Percentiles rank a stretch among this genome's conserved stretches.
These are phyloP conservation scores for Epicauta chinensis DNA, from an alignment of 1,140 invertebrate species.

Conservation along the genomic window DNA sequence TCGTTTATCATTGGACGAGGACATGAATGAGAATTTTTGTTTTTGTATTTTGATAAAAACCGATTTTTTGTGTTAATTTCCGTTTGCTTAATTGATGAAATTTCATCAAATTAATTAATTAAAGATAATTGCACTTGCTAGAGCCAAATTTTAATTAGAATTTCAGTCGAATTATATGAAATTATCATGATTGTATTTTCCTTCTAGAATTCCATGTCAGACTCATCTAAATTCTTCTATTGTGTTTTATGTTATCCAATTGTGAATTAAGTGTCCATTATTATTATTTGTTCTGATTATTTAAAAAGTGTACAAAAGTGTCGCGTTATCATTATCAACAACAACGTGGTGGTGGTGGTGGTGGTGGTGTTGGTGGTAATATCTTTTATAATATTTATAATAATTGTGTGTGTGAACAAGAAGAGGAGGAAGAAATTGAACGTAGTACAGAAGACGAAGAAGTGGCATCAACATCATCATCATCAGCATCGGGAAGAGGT, in stretches of 20 bases:
- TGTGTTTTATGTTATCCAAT: too few relatives aligned
- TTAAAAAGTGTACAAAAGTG: background rate
- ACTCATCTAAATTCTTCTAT: too few relatives aligned
- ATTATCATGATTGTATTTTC: too few relatives aligned
- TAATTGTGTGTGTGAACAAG: too few relatives aligned
- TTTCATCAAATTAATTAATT: conserved; percentile 1
- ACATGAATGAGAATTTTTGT: background rate
- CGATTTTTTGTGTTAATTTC: background rate
- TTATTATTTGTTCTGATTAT: background rate
- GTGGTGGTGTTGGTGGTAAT: too few relatives aligned
- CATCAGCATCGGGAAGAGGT: conserved; percentile 19
- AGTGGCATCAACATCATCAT: too few relatives aligned
- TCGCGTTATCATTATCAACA: background rate
- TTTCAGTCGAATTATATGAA: too few relatives aligned
- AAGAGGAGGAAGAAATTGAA: too few relatives aligned
- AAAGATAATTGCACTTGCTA: background rate
- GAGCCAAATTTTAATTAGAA: background rate
- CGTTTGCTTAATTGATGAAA: background rate
- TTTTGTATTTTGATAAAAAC: too few relatives aligned
- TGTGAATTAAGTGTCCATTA: background rate
- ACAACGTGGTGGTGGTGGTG: background rate
- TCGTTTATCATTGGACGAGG: conserved; percentile 11
- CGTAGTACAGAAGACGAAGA: too few relatives aligned
- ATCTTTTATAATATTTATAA: too few relatives aligned
- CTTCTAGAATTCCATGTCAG: too few relatives aligned